These are phyloP conservation scores for Megalonaias nervosa DNA, from an alignment of 1,140 invertebrate genomes.

Conservation along the genomic window DNA sequence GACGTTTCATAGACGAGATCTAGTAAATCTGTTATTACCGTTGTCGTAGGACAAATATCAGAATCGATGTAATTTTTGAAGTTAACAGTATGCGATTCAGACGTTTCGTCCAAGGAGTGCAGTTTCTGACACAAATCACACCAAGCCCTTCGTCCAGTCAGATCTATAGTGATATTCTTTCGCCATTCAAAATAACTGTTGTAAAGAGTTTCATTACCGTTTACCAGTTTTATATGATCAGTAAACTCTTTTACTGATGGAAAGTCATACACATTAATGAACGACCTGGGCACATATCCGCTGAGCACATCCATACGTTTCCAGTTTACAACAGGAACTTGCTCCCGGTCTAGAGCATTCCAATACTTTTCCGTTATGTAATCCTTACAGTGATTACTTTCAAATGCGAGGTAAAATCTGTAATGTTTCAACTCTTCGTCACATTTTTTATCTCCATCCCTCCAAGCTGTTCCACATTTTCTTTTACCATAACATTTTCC, in stretches of 20 bases:
- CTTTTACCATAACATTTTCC: conserved; percentile 72
- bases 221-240: conserved; percentile 81
- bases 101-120: too few species aligned
- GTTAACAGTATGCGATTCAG: too few species aligned
- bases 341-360: conserved; percentile 44
- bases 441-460: conserved; percentile 41
- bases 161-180: background rate
- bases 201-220: conserved; percentile 58
- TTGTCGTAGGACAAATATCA: too few species aligned
- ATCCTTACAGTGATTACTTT: conserved; percentile 68
- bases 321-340: conserved; percentile 62
- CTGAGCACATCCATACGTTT: conserved; percentile 48
- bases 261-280: conserved; percentile 89
- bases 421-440: conserved; percentile 76
- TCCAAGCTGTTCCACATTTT: conserved; percentile 42
- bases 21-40: too few species aligned
- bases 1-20: too few species aligned
- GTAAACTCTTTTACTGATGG: conserved; percentile 87
- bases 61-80: too few species aligned
- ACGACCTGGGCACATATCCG: too few species aligned
- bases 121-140: too few species aligned
- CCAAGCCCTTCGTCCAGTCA: too few species aligned
- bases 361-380: conserved; percentile 71
- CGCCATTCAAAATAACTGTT: conserved; percentile 67
- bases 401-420: conserved; percentile 83